phyloP scores from a whole-genome alignment of 2,888 invertebrate genomes.

The Siphlonurus alternatus region DNA sequence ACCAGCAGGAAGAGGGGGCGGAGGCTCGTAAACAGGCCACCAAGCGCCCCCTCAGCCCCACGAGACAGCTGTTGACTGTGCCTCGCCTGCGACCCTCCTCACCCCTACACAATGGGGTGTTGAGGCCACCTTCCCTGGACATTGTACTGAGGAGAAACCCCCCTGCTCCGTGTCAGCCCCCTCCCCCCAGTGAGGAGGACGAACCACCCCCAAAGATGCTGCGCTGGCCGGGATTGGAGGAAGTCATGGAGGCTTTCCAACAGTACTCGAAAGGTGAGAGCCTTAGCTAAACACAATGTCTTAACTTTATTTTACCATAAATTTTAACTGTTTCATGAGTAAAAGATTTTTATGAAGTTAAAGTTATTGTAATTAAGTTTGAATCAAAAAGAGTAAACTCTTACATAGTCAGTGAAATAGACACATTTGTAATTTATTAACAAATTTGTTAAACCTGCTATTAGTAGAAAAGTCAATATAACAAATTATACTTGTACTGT shows the following conservation, averaged over 20 bases:
- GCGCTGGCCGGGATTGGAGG: conserved; percentile 26
- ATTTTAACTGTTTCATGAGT: too few species aligned
- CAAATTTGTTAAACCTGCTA: too few species aligned
- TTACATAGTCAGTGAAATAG: too few species aligned
- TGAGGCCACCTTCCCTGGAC: background rate
- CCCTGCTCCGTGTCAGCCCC: background rate
- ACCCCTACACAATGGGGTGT: background rate
- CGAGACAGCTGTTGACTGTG: background rate
- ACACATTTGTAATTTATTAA: too few species aligned
- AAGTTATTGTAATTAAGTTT: too few species aligned
- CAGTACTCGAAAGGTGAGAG: conserved; percentile 36
- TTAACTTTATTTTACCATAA: too few species aligned
- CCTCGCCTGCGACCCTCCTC: background rate
- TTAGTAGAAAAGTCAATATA: too few species aligned
- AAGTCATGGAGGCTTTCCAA: conserved; percentile 33
- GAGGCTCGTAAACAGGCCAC: background rate
- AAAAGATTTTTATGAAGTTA: too few species aligned
- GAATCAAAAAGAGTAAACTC: too few species aligned
- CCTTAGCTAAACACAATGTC: too few species aligned
- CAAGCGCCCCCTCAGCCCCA: background rate
- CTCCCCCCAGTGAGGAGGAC: background rate
- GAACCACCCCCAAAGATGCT: conserved; percentile 13
- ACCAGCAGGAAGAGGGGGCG: background rate
- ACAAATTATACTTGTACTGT: too few species aligned
- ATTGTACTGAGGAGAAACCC: background rate